These are phyloP conservation scores for Callocephalon fimbriatum DNA, from an alignment of 2,113 vertebrate genomes.

Conservation along the genomic window DNA sequence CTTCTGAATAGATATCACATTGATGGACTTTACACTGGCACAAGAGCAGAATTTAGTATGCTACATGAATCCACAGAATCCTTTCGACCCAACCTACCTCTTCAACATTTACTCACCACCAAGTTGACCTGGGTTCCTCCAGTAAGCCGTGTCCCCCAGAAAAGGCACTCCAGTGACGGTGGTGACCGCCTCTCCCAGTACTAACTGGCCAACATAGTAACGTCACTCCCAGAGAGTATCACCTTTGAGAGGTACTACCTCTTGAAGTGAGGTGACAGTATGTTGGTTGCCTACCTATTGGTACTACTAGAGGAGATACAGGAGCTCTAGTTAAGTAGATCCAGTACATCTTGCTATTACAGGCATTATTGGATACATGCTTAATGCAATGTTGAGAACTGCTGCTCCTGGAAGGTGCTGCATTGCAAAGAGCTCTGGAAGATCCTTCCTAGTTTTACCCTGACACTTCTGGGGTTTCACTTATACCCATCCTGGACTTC, in stretches of 20 bases:
- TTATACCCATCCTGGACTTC: not conserved
- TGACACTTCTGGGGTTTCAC: not conserved
- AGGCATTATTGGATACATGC: not conserved
- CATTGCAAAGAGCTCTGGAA: slow-evolving; percentile 21
- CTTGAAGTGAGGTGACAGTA: slow-evolving; percentile 67
- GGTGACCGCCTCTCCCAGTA: slow-evolving; percentile 33
- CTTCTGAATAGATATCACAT: not conserved
- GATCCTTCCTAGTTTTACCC: slow-evolving; percentile 18
- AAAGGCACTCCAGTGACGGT: slow-evolving; percentile 64
- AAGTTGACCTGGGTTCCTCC: slow-evolving; percentile 59
- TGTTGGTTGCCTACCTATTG: slow-evolving; percentile 56
- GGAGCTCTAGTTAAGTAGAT: slow-evolving; percentile 27
- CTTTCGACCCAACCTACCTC: slow-evolving; percentile 74
- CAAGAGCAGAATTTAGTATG: slow-evolving; percentile 2
- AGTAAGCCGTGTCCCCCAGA: slow-evolving; percentile 64
- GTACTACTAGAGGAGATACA: not conserved
- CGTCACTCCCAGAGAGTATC: slow-evolving; percentile 64
- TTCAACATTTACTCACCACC: slow-evolving; percentile 73
- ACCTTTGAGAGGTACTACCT: slow-evolving; percentile 52
- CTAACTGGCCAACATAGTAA: slow-evolving; percentile 64
- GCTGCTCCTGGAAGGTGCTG: slow-evolving; percentile 7
- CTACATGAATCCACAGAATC: slow-evolving; percentile 48
- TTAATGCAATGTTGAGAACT: not conserved
- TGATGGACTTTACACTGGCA: slow-evolving; percentile 1
- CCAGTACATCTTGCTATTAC: not conserved